A percentile compares a stretch with the other conserved stretches of the same genome.
Conservation (phyloP, 2,797 vertebrate genomes). For the Dendrocincla tyrannina region DNA sequence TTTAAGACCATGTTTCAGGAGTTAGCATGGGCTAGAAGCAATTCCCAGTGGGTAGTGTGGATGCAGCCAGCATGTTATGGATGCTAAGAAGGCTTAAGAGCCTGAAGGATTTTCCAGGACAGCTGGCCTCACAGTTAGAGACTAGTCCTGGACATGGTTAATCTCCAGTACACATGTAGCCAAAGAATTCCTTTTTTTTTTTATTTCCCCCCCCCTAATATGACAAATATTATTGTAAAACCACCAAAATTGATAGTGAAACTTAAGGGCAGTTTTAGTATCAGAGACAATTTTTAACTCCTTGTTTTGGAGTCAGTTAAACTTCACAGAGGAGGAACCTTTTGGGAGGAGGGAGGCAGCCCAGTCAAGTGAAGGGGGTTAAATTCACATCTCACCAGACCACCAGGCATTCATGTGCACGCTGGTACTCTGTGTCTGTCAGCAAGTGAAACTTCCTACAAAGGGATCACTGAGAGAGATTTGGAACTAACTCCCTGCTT, state of each 20-base stretch:
- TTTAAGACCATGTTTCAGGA: neutral
- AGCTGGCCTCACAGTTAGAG: constrained; percentile 47
- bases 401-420: neutral
- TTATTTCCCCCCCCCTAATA: accelerated
- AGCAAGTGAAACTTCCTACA: constrained; percentile 42
- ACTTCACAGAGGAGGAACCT: neutral
- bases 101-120: constrained; percentile 60
- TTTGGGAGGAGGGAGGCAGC: neutral
- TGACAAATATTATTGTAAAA: neutral
- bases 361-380: neutral
- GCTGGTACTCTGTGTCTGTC: constrained; percentile 46
- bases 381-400: neutral
- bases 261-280: neutral
- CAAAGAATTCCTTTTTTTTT: neutral
- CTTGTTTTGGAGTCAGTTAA: neutral
- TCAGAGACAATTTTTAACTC: neutral
- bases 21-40: neutral
- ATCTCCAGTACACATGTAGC: neutral
- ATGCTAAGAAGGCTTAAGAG: constrained; percentile 48
- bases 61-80: constrained; percentile 48
- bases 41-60: constrained; percentile 16
- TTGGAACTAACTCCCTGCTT: constrained; percentile 50
- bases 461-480: constrained; percentile 40
- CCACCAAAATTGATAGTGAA: neutral
- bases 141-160: constrained; percentile 22